Evolutionary conservation across 2,113 vertebrate species (phyloP).

Genomic region (rat (Rattus norvegicus)): GRCr8 NC_086032.1:41810001-41810500

Average conservation of each 20-base stretch:
- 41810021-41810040: not conserved
- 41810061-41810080: not conserved
- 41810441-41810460: not conserved
- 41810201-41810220: conserved; percentile 38
- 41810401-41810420: not conserved
- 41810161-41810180: conserved; percentile 50
- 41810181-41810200: not conserved
- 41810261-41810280: not conserved
- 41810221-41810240: conserved; percentile 24
- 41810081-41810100: not conserved
- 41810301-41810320: not conserved
- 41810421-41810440: conserved; percentile 37
- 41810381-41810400: not conserved
- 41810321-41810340: not conserved
- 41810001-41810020: not conserved
- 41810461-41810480: conserved; percentile 63
- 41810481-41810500: conserved; percentile 45
- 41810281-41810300: not conserved
- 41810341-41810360: conserved; percentile 19
- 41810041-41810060: not conserved
- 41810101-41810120: not conserved
- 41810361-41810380: conserved; percentile 20
- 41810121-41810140: not conserved
- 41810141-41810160: not conserved
- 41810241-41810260: not conserved